Conservation (phyloP, 2,113 vertebrate genomes). For the Arothron firmamentum region DNA sequence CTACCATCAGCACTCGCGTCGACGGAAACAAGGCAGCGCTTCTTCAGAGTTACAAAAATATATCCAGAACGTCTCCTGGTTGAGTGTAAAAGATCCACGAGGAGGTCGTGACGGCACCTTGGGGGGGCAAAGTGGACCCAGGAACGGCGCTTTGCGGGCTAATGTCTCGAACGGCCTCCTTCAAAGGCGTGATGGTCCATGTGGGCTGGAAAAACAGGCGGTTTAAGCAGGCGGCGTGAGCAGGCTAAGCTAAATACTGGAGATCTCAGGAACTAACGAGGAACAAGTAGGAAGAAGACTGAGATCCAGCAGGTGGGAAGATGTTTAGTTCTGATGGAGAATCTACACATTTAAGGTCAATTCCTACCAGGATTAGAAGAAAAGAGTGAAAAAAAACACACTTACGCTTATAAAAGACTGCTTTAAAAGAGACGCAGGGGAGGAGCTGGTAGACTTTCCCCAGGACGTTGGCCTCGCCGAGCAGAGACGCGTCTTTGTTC, state of each 20-base stretch:
- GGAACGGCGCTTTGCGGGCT: conserved; percentile 54
- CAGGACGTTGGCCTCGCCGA: conserved; percentile 86
- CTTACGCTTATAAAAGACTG: conserved; percentile 97
- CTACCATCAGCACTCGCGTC: conserved; percentile 22
- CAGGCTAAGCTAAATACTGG: no score
- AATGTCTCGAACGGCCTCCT: conserved; percentile 86
- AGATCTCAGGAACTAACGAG: no score
- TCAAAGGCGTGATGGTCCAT: conserved; percentile 97
- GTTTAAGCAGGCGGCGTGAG: no score
- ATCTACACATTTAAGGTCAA: no score
- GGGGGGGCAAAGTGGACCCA: neutral
- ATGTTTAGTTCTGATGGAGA: no score
- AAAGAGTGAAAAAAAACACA: conserved; percentile 38
- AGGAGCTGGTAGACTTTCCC: conserved; percentile 90
- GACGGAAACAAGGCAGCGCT: conserved; percentile 50
- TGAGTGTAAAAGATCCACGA: conserved; percentile 45
- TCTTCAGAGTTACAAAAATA: conserved; percentile 69
- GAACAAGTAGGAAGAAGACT: no score
- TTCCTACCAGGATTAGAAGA: no score
- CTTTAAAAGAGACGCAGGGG: conserved; percentile 88
- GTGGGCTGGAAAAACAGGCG: conserved; percentile 79
- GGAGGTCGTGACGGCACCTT: conserved; percentile 43
- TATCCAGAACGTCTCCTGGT: conserved; percentile 49
- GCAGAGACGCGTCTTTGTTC: conserved; percentile 87
- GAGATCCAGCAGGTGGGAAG: no score